Base-by-base conservation (phyloP, 2,888 invertebrate species). In the Synanthedon formicaeformis region DNA sequence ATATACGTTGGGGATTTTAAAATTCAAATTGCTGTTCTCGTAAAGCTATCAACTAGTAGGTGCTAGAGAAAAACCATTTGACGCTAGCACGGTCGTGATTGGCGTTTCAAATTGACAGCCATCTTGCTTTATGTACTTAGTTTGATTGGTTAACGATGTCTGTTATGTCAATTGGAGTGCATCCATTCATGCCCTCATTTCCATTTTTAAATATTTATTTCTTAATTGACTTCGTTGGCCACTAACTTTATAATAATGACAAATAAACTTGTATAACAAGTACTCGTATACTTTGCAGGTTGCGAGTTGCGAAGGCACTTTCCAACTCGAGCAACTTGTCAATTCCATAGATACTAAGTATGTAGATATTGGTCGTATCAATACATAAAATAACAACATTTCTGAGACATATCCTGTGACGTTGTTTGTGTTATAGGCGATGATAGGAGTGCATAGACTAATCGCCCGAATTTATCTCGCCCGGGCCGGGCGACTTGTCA, bases 1-100 rank as follows among this genome's bases (percentile, higher is more conserved):
- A 78, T 73, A 76, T 70, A 63, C 65, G 79, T 13, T 49, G 13
- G 78, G 76, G 75, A 72, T 81, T 84, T 85, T 83, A 81, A 85
- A 84, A 84, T 86, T 85, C 78, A 82, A 86, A 85, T 81, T 78
- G 76, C 79, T 78, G 70, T 75, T 82, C 84, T 81, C 83, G 81
- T 85, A 84, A 83, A 86, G 75, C 84, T 79, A 86, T 86, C 84
- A 84, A 82, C 78, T 70, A 75, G 70, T 69, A 75, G 81, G 79
- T 80, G 80, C 76, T 79, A 78, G 77, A 71, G 66, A 69, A 73
- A 73, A 75, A 78, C 75, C 75, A 70, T 72, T 62, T 80, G 81
- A 83, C 79, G 79, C 69, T 75, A 70, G 71, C 65, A 60, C 67
- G 57, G 63, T 66, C 81, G 83, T 84, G 86, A 81, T 82, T 81